These are phyloP conservation scores for Pomacea canaliculata DNA, from an alignment of 2,888 invertebrate genomes.

Conservation along the genomic window DNA sequence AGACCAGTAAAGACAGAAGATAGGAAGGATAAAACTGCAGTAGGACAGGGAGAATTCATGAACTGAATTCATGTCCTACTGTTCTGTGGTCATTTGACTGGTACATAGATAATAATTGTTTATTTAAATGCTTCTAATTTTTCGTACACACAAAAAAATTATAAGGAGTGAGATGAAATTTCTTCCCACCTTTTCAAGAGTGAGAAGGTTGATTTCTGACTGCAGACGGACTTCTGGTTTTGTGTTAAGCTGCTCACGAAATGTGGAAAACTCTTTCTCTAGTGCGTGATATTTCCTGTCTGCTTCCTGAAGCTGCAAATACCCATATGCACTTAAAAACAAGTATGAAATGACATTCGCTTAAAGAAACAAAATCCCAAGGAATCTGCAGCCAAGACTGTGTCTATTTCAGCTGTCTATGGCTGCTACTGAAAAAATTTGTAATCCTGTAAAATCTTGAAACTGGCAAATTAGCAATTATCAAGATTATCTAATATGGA, in stretches of 20 bases:
- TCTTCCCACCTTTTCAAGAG: conserved; percentile 66
- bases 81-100: too few relatives aligned
- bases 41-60: too few relatives aligned
- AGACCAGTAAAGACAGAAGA: too few relatives aligned
- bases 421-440: background rate
- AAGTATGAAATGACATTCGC: background rate
- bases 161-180: too few relatives aligned
- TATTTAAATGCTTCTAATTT: too few relatives aligned
- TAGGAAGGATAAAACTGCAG: too few relatives aligned
- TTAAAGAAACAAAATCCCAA: background rate
- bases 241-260: conserved; percentile 64
- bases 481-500: too few relatives aligned
- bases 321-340: background rate
- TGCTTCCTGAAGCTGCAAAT: conserved; percentile 58
- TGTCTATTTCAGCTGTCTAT: too few relatives aligned
- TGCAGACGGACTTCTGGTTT: conserved; percentile 69
- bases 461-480: too few relatives aligned
- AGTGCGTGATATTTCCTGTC: conserved; percentile 60
- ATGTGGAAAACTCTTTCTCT: conserved; percentile 65
- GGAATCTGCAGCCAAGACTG: background rate
- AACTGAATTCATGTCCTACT: too few relatives aligned
- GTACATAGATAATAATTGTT: too few relatives aligned
- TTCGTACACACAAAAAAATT: too few relatives aligned
- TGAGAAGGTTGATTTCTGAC: conserved; percentile 69
- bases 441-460: background rate